A percentile compares a stretch with the other conserved stretches of the same genome.
Evolutionary conservation across 2,113 vertebrate genomes (phyloP).

Genomic region (Tachuris rubrigastra): DNA sequence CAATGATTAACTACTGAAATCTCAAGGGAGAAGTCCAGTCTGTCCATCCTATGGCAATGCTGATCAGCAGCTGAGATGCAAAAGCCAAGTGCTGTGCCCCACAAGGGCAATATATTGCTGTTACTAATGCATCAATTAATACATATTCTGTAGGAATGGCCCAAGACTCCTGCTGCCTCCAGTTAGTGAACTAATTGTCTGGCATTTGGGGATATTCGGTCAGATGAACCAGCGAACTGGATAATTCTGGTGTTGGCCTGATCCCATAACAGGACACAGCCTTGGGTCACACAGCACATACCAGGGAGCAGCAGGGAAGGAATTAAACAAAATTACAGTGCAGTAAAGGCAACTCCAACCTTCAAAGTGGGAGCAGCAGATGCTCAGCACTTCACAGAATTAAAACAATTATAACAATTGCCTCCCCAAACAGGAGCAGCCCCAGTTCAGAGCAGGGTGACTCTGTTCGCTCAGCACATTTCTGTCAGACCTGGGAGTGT

Average conservation of each 20-base stretch:
- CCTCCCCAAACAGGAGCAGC: not conserved
- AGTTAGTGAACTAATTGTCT: not conserved
- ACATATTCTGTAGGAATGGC: not conserved
- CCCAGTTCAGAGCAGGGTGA: not conserved
- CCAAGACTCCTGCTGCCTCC: not conserved
- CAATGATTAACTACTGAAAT: not conserved
- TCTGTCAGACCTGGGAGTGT: not conserved
- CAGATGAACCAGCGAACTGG: not conserved
- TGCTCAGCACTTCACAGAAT: not conserved
- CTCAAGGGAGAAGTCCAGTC: conserved; percentile 22
- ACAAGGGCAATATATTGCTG: rapidly evolving
- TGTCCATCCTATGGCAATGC: not conserved
- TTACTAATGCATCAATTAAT: not conserved
- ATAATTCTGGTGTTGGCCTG: not conserved
- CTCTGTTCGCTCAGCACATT: rapidly evolving
- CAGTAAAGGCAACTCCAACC: not conserved
- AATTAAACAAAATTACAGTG: not conserved
- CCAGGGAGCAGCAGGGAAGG: not conserved
- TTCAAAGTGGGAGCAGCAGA: not conserved
- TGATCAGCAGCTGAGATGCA: not conserved
- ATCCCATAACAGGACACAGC: not conserved
- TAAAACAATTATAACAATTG: not conserved
- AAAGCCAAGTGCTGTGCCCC: not conserved
- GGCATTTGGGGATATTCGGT: not conserved
- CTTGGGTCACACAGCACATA: not conserved